phyloP scores from a whole-genome alignment of 2,888 invertebrate genomes.

The Ecliptopera silaceata region DNA sequence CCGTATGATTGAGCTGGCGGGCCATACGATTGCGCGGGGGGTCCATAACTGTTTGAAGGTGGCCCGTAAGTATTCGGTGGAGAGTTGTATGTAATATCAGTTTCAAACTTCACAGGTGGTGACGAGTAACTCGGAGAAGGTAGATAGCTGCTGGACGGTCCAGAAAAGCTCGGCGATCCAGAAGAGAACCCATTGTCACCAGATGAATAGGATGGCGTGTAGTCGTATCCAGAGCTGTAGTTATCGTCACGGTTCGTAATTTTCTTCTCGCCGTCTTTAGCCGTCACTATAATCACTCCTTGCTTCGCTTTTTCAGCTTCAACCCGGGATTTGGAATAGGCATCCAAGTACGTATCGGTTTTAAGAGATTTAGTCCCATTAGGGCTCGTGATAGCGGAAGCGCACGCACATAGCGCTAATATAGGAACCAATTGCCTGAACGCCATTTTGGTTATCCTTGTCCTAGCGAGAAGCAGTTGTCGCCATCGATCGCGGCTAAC shows the following conservation, averaged over 20 bases:
- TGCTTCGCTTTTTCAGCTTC: slow-evolving; percentile 75
- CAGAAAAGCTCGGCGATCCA: slow-evolving; percentile 49
- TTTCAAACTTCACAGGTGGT: slow-evolving; percentile 64
- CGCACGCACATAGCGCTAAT: slow-evolving; percentile 58
- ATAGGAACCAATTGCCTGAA: slow-evolving; percentile 52
- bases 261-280: slow-evolving; percentile 76
- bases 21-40: slow-evolving; percentile 62
- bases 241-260: slow-evolving; percentile 76
- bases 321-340: slow-evolving; percentile 82
- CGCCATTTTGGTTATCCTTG: slow-evolving; percentile 55
- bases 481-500: slow-evolving; percentile 77
- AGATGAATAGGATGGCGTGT: slow-evolving; percentile 66
- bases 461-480: slow-evolving; percentile 65
- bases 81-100: slow-evolving; percentile 59
- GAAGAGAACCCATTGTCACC: slow-evolving; percentile 59
- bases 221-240: slow-evolving; percentile 70
- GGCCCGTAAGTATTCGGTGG: slow-evolving; percentile 65
- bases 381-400: slow-evolving; percentile 69
- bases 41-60: slow-evolving; percentile 69
- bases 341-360: slow-evolving; percentile 86
- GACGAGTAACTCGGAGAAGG: slow-evolving; percentile 62
- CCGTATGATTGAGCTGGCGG: slow-evolving; percentile 62
- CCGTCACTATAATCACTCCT: slow-evolving; percentile 73
- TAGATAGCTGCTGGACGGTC: slow-evolving; percentile 47
- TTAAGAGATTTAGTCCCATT: slow-evolving; percentile 65